phyloP scores from a whole-genome alignment of 1,140 invertebrate genomes.

The Eueides isabella region DNA sequence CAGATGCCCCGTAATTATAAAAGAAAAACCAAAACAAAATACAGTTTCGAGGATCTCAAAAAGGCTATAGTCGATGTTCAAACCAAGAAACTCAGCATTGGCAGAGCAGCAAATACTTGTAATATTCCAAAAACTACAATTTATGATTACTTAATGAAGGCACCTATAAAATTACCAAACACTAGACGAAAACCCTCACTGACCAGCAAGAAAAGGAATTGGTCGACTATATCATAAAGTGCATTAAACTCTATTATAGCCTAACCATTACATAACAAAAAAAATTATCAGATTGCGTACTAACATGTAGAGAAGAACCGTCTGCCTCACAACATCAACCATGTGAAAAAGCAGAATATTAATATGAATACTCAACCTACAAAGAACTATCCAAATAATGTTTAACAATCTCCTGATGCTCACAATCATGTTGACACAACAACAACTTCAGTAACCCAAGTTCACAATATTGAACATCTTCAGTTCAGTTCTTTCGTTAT shows the following conservation, averaged over 20 bases:
- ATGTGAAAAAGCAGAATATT: conserved; percentile 12
- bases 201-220: conserved; percentile 28
- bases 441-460: too few relatives aligned
- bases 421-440: too few relatives aligned
- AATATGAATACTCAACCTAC: too few relatives aligned
- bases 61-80: conserved; percentile 37
- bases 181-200: conserved; percentile 7
- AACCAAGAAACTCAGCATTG: conserved; percentile 38
- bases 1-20: conserved; percentile 42
- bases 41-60: conserved; percentile 38
- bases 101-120: conserved; percentile 32
- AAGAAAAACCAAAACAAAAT: conserved; percentile 35
- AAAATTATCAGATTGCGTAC: conserved; percentile 26
- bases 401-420: too few relatives aligned
- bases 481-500: too few relatives aligned
- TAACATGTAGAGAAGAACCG: conserved; percentile 28
- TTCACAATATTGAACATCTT: too few relatives aligned
- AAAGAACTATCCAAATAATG: too few relatives aligned
- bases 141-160: conserved; percentile 28
- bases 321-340: conserved; percentile 32
- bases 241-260: conserved; percentile 27
- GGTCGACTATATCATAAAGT: conserved; percentile 14
- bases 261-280: conserved; percentile 26
- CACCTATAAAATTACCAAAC: conserved; percentile 14
- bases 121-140: conserved; percentile 42